These are phyloP conservation scores for Reticulitermes speratus DNA, from an alignment of 1,140 invertebrate genomes.

Conservation along the genomic window DNA sequence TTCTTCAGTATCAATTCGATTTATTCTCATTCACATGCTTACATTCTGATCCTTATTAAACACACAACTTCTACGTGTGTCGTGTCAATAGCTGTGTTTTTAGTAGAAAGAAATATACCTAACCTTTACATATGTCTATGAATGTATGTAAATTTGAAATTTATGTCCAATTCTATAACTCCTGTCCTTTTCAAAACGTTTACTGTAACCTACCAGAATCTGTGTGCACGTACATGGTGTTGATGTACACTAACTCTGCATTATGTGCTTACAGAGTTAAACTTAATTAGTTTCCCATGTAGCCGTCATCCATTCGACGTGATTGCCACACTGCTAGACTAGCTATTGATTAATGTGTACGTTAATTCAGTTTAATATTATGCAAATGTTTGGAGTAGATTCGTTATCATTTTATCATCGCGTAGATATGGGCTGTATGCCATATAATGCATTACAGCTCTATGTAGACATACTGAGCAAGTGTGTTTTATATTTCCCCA, in stretches of 20 bases:
- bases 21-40: too few relatives aligned
- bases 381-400: background rate
- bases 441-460: background rate
- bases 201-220: background rate
- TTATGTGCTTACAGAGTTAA: background rate
- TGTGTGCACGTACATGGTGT: background rate
- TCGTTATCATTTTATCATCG: background rate
- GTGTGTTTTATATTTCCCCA: too few relatives aligned
- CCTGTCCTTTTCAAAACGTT: background rate
- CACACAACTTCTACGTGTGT: background rate
- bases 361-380: constrained; percentile 11
- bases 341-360: background rate
- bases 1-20: too few relatives aligned
- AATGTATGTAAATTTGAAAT: background rate
- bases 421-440: background rate
- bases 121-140: background rate
- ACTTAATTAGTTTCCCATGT: background rate
- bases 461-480: background rate
- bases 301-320: background rate
- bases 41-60: too few relatives aligned
- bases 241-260: background rate
- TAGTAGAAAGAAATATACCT: background rate
- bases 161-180: background rate
- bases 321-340: background rate
- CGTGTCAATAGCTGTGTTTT: background rate